These are phyloP conservation scores for Himalopsyche anomala DNA, from an alignment of 2,888 invertebrate species.

Conservation along the genomic window DNA sequence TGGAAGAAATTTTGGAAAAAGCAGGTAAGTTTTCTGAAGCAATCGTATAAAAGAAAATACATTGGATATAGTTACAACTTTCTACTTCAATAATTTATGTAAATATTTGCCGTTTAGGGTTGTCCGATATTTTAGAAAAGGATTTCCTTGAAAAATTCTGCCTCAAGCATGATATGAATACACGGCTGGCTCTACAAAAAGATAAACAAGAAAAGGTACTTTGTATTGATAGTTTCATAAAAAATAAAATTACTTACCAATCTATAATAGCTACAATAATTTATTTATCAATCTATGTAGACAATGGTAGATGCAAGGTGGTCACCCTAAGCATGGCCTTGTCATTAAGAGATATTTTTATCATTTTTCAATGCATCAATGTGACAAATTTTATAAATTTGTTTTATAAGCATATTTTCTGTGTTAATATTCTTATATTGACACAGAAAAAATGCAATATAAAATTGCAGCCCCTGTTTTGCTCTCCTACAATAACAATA, in stretches of 20 bases:
- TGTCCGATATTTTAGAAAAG: slow-evolving; percentile 73
- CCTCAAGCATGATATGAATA: slow-evolving; percentile 75
- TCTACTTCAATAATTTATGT: background rate
- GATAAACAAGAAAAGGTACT: slow-evolving; percentile 69
- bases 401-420: no score
- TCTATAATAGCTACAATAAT: background rate
- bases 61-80: background rate
- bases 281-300: background rate
- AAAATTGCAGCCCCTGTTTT: no score
- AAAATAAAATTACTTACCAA: background rate
- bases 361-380: no score
- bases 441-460: no score
- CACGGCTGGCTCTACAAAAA: slow-evolving; percentile 73
- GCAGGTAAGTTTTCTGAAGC: slow-evolving; percentile 68
- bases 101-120: slow-evolving; percentile 68
- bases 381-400: no score
- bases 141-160: slow-evolving; percentile 75
- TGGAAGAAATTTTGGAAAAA: slow-evolving; percentile 71
- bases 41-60: no score
- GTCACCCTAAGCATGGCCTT: background rate
- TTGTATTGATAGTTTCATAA: background rate
- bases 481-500: no score
- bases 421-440: no score
- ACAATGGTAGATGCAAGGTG: background rate
- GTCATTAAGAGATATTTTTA: no score